Conservation (phyloP, 2,797 vertebrate genomes). For the Perdix hodgsoniae region DNA sequence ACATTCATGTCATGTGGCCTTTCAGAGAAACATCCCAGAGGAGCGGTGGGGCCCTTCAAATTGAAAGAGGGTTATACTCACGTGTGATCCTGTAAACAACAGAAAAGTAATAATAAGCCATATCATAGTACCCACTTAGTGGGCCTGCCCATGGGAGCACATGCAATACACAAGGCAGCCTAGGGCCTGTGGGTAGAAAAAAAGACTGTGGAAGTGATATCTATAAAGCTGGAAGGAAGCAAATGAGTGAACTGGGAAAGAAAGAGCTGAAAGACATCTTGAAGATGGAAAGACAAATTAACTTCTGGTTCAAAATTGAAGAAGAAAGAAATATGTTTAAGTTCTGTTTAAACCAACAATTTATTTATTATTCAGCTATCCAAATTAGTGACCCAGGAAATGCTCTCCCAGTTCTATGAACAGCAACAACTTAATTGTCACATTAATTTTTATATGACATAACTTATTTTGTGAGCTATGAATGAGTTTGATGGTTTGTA, state of each 20-base stretch:
- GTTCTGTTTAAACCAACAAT: background rate
- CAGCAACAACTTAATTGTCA: background rate
- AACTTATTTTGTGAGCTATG: background rate
- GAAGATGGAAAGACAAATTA: background rate
- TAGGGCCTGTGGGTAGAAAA: background rate
- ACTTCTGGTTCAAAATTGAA: background rate
- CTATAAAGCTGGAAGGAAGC: background rate
- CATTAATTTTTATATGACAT: background rate
- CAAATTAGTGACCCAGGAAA: background rate
- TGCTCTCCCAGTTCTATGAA: background rate
- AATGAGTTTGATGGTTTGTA: conserved; percentile 2
- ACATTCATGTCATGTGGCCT: background rate
- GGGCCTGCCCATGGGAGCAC: background rate
- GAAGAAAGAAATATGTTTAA: background rate
- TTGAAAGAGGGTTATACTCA: background rate
- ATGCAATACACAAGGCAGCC: background rate
- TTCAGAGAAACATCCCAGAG: background rate
- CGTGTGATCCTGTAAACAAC: background rate
- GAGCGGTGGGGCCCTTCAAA: background rate
- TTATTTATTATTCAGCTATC: background rate
- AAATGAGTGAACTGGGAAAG: background rate
- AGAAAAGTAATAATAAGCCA: background rate
- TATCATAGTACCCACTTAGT: background rate
- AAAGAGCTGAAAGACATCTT: background rate
- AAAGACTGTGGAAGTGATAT: background rate